Evolutionary conservation across 2,113 vertebrate genomes (phyloP), one percentile per base, ranked within the genome.

Genomic region (Tychaedon coryphoeus): DNA sequence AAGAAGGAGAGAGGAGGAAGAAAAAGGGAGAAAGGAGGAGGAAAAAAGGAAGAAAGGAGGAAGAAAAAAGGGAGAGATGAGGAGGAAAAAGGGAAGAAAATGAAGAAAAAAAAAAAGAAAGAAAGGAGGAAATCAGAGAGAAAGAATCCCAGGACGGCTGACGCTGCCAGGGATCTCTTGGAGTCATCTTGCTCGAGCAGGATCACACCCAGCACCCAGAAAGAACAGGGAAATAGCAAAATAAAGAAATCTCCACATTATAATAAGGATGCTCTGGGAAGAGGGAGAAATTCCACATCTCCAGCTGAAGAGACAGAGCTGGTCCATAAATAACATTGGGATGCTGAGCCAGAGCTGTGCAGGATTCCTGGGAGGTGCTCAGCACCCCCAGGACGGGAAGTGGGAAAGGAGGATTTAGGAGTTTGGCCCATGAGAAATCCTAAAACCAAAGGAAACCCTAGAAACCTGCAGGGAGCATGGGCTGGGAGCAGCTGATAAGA

Each of bases 281-380:
- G 36, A 61, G 23, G 56, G 50, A 31, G 31, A 61, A 47, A 73
- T 29, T 26, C 64, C 64, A 3, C 4, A 14, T 34, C 29, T 34
- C 12, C 36, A 57, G 2, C 8, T 7, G 13, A 23, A 0, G 7
- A 45, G 34, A 12, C 0, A 2, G 18, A 74, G 19, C 6, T 34
- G 25, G 19, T 8, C 73, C n/a, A 31, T 7, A 20, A 34, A 31
- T 3, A 43, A 38, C 0, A 1, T 0, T 0, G 8, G 43, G 88
- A 57, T 51, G 67, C 64, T 8, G 42, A 65, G 50, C 14, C 19
- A 50, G 45, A 64, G 64, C 74, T n/a, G n/a, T 7, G 42, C 64
- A 14, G 50, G 45, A 38, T 7, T 0, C 8, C n/a, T 0, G 0
- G 34, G 57, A 51, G 29, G 31, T 3, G 29, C 74, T 48, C 5